Evolutionary conservation across 2,797 vertebrate genomes (phyloP).

Genomic region (Octomys mimax): DNA sequence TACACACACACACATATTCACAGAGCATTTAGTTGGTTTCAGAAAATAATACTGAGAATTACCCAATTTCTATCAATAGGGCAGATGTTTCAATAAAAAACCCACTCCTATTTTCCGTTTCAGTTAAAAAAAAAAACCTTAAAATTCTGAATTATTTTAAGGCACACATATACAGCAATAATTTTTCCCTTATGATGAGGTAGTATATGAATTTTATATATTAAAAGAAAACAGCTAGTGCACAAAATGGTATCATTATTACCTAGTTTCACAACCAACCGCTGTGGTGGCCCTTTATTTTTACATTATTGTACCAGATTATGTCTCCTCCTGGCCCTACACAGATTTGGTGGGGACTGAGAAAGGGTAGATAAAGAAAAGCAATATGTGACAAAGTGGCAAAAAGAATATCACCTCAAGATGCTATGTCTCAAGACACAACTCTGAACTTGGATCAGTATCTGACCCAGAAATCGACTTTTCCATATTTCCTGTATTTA

Average conservation of each 20-base stretch:
- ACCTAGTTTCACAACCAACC: conserved; percentile 12
- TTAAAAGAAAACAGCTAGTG: conserved; percentile 21
- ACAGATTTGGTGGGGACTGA: background rate
- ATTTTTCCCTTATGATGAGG: conserved; percentile 61
- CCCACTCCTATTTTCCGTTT: conserved; percentile 10
- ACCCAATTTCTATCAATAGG: background rate
- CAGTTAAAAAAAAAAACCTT: background rate
- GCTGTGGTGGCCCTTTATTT: background rate
- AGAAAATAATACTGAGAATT: background rate
- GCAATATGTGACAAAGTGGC: background rate
- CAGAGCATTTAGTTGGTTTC: background rate
- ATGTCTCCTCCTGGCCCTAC: background rate
- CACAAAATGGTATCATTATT: background rate
- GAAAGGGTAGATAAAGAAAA: background rate
- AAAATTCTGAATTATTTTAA: conserved; percentile 61
- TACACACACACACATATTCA: background rate
- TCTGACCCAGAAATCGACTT: background rate
- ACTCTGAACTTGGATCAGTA: background rate
- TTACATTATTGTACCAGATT: background rate
- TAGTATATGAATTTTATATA: background rate
- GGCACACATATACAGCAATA: background rate
- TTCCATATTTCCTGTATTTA: background rate
- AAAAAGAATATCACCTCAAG: background rate
- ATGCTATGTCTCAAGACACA: background rate
- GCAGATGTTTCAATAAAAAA: conserved; percentile 44